Base-by-base conservation (phyloP, 1,140 invertebrate genomes). In the Caenorhabditis briggsae region DNA sequence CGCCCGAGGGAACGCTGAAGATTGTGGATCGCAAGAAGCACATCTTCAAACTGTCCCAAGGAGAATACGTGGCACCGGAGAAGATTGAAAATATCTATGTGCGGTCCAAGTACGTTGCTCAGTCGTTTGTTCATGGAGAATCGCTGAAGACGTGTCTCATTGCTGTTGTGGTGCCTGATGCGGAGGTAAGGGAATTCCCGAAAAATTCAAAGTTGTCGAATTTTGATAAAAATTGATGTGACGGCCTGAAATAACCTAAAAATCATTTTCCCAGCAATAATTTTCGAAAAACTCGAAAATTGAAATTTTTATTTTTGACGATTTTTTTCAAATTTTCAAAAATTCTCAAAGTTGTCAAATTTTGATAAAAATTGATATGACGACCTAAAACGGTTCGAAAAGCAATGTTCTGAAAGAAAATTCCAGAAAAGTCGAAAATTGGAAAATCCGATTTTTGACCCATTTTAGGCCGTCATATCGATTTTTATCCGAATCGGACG, bases 161-260 rank as follows among this genome's bases (percentile, higher is more conserved):
- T 82, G 97, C 95, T 50, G 95, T 99, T 84, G 95, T 98, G 83
- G 96, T 99, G 83, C 97, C 97, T 65, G 96, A 98, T 92, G 95
- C 96, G 43, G 97, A 98, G 89, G 95, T 96, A 25, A 65, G 20
- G 1, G 33, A 33, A 33, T 11, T 33, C 9, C 3, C 1, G 8
- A 8, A 11, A 70, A 16, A 2, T 82, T 48, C 20, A n/a, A 20
- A 18, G 12, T n/a, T 33, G 33, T 3, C 1, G 3, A 3, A 33
- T 33, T 33, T 33, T 33, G 33, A 33, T 33, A 33, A 33, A 33
- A 33, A 33, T 33, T 33, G 33, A 33, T 33, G 3, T 33, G 33
- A 33, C 33, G 33, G 3, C 33, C 33, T 33, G 33, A 33, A 33
- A 33, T n/a, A n/a, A n/a, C n/a, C n/a, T n/a, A n/a, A n/a, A n/a